These are phyloP conservation scores for Halcyon smyrnensis DNA, from an alignment of 2,797 vertebrate species.

Conservation along the genomic window DNA sequence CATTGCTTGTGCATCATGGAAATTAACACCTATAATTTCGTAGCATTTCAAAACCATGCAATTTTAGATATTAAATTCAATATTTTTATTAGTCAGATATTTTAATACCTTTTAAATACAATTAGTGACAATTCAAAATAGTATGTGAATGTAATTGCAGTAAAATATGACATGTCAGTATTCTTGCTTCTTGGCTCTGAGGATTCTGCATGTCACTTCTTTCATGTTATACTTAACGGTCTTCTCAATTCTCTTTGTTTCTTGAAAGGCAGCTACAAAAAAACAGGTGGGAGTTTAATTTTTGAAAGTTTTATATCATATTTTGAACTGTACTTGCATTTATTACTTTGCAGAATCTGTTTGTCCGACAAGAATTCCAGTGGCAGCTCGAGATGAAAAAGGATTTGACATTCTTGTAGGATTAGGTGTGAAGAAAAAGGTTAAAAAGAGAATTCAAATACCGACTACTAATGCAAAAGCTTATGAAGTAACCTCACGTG, in stretches of 20 bases:
- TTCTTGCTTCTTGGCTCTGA: not conserved
- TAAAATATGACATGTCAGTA: not conserved
- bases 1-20: not conserved
- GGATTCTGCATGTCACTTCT: not conserved
- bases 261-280: not conserved
- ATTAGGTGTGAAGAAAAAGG: constrained; percentile 92
- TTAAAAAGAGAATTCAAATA: constrained; percentile 89
- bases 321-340: not conserved
- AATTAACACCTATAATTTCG: not conserved
- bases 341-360: constrained; percentile 88
- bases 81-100: not conserved
- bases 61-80: not conserved
- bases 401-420: constrained; percentile 95
- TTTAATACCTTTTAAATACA: not conserved
- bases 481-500: constrained; percentile 88
- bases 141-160: not conserved
- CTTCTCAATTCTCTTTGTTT: not conserved
- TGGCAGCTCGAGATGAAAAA: constrained; percentile 93
- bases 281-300: not conserved
- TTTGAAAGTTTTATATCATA: not conserved
- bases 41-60: not conserved
- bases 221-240: not conserved
- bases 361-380: constrained; percentile 91
- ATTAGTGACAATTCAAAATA: not conserved
- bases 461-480: constrained; percentile 87